A percentile compares a stretch with the other conserved stretches of the same genome.
Evolutionary conservation across 2,888 invertebrate species (phyloP).

Genomic region (Crepidodera aurea): DNA sequence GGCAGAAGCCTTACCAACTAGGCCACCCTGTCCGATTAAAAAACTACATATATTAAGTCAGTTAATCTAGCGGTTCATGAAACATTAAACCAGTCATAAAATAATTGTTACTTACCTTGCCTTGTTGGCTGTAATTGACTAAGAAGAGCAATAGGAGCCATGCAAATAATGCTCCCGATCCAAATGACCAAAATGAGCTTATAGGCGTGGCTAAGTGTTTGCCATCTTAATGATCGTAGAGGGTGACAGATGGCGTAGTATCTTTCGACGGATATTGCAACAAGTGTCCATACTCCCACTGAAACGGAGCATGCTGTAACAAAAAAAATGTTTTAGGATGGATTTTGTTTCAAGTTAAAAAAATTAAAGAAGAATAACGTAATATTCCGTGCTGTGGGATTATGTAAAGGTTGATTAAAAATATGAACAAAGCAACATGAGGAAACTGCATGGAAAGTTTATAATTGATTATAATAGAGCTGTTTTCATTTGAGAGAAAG

Average conservation of each 20-base stretch:
- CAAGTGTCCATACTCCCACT: slow-evolving; percentile 80
- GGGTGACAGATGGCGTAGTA: slow-evolving; percentile 84
- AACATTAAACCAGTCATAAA: background rate
- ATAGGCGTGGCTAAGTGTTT: slow-evolving; percentile 78
- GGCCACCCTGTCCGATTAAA: too few relatives aligned
- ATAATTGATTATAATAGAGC: too few relatives aligned
- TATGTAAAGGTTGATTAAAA: too few relatives aligned
- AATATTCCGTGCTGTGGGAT: too few relatives aligned
- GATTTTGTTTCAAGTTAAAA: too few relatives aligned
- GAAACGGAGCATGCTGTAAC: slow-evolving; percentile 76
- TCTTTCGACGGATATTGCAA: slow-evolving; percentile 79
- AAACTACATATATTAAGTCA: too few relatives aligned
- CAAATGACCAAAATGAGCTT: slow-evolving; percentile 73
- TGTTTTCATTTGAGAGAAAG: too few relatives aligned
- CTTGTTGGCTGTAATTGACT: slow-evolving; percentile 67
- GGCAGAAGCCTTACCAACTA: too few relatives aligned
- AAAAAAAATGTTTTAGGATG: slow-evolving; percentile 26
- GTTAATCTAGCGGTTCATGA: too few relatives aligned
- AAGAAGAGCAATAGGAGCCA: slow-evolving; percentile 71
- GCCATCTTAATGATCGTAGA: slow-evolving; percentile 76
- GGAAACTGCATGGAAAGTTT: too few relatives aligned
- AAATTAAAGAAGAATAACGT: too few relatives aligned
- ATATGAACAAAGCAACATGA: too few relatives aligned
- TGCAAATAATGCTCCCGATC: slow-evolving; percentile 70
- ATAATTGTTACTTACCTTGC: slow-evolving; percentile 48